phyloP scores from a whole-genome alignment of 2,888 invertebrate genomes.

The Xanthorhoe spadicearia region DNA sequence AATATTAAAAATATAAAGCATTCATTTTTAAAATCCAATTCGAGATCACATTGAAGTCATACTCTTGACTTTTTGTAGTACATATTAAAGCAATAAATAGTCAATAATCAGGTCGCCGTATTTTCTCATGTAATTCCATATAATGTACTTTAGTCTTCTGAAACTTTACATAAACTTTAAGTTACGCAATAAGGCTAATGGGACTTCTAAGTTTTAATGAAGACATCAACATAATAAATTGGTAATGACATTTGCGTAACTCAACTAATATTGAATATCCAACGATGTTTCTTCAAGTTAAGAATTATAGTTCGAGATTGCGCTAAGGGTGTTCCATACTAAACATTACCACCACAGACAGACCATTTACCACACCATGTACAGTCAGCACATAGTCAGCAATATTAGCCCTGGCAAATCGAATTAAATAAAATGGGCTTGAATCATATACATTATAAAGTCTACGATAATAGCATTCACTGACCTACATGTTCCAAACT shows the following conservation, averaged over 20 bases:
- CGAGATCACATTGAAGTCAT: constrained; percentile 79
- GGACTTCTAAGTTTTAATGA: not conserved
- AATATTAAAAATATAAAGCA: constrained; percentile 45
- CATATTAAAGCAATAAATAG: constrained; percentile 75
- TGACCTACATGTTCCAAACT: no score
- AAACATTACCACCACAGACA: no score
- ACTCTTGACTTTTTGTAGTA: constrained; percentile 73
- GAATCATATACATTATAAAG: no score
- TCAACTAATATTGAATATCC: no score
- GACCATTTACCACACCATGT: no score
- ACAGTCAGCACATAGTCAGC: no score
- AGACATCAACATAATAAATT: not conserved
- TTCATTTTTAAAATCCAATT: constrained; percentile 69
- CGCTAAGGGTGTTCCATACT: no score
- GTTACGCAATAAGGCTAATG: not conserved
- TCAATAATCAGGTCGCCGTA: constrained; percentile 67
- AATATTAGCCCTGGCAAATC: no score
- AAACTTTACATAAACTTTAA: not conserved
- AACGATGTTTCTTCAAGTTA: no score
- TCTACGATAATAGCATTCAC: no score
- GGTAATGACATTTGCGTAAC: not conserved
- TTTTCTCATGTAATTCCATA: constrained; percentile 17
- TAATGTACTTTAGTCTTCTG: not conserved
- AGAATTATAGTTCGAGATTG: no score
- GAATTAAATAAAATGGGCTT: no score